phyloP scores from a whole-genome alignment of 2,797 vertebrate genomes.

The Carapus acus region DNA sequence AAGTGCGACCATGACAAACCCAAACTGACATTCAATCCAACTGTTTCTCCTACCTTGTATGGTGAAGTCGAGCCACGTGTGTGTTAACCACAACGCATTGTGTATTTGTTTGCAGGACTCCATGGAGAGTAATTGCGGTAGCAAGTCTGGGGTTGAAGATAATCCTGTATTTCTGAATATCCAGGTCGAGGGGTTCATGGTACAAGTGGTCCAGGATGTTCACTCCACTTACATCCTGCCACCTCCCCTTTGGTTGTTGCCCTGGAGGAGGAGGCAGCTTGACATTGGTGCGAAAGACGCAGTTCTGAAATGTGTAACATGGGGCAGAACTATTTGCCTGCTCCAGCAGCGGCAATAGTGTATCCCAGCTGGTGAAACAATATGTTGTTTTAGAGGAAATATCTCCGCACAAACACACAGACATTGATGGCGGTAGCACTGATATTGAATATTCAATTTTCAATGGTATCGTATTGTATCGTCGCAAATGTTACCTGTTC shows the following conservation, averaged over 20 bases:
- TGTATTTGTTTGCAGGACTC: conserved; percentile 3
- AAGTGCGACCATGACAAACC: too few species aligned
- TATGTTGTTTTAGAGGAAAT: too few species aligned
- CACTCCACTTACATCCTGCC: conserved; percentile 19
- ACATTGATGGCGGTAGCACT: too few species aligned
- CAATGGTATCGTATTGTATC: too few species aligned
- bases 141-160: conserved; percentile 40
- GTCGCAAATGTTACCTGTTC: too few species aligned
- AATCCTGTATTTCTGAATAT: conserved; percentile 27
- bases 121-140: conserved; percentile 26
- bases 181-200: not conserved
- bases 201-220: conserved; percentile 37
- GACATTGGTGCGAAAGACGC: conserved; percentile 4
- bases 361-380: conserved; percentile 38
- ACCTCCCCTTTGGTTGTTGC: not conserved
- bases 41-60: conserved; percentile 11
- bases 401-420: too few species aligned
- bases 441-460: too few species aligned
- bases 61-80: conserved; percentile 28
- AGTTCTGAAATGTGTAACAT: conserved; percentile 38
- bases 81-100: conserved; percentile 2
- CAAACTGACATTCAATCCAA: too few species aligned
- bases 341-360: conserved; percentile 35
- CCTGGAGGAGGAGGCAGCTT: not conserved
- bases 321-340: not conserved